Evolutionary conservation across 2,888 invertebrate species (phyloP).

Genomic region (Asteroscopus sphinx): DNA sequence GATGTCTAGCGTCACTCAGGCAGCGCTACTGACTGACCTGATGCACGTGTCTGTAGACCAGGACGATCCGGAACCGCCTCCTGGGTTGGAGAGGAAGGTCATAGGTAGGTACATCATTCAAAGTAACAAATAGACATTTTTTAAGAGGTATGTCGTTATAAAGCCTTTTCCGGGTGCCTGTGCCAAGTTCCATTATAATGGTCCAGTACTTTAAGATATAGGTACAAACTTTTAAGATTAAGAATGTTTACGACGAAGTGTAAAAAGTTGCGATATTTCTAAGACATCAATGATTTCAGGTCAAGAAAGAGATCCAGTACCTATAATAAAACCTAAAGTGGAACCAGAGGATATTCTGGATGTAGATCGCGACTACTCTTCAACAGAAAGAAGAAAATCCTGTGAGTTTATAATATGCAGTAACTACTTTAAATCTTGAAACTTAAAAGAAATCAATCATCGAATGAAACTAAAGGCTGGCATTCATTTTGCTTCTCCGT

Average conservation of each 20-base stretch:
- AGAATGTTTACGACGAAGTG: no score
- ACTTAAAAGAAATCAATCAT: no score
- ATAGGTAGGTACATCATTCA: slow-evolving; percentile 65
- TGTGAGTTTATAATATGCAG: slow-evolving; percentile 70
- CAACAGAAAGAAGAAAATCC: slow-evolving; percentile 80
- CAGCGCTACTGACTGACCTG: slow-evolving; percentile 76
- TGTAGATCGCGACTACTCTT: slow-evolving; percentile 81
- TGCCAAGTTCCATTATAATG: no score
- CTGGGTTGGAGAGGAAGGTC: slow-evolving; percentile 77
- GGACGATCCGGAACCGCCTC: slow-evolving; percentile 73
- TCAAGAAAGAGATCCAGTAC: slow-evolving; percentile 81
- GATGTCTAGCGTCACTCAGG: slow-evolving; percentile 80
- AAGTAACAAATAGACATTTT: no score
- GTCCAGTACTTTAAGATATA: no score
- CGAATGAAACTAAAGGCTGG: no score
- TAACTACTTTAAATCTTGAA: no score
- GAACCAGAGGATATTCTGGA: slow-evolving; percentile 86
- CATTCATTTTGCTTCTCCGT: no score
- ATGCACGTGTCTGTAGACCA: slow-evolving; percentile 79
- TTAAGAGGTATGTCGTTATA: no score
- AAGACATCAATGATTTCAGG: slow-evolving; percentile 60
- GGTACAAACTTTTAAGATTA: no score
- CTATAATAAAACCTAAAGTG: slow-evolving; percentile 74
- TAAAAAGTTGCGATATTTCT: neutral
- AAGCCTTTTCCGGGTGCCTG: no score